Base-by-base conservation (phyloP, 2,797 vertebrate species). In the Oreochromis grahami region DNA sequence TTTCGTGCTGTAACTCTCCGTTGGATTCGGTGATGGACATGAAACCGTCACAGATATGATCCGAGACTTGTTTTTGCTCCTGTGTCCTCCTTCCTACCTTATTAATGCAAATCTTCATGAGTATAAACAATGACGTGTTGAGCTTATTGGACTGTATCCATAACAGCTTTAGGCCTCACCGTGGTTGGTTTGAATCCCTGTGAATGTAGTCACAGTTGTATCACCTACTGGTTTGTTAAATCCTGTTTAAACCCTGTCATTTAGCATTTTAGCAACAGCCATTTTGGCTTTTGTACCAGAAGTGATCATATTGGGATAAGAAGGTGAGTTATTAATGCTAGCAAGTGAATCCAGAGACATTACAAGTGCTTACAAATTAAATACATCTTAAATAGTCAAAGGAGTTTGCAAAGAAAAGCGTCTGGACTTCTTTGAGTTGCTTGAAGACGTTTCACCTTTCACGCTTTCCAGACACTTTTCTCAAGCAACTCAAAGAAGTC, bases 51-150 rank as follows among this genome's bases (percentile, higher is more conserved):
- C 24, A 2, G 68, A 45, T 26, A 29, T 15, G 9, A 29, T 29
- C 65, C 2, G 9, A 45, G 6, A 29, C 9, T 43, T 48, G 24
- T 48, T 72, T 72, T 29, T 72, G 68, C 43, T 48, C 0, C 14
- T 3, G 24, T 7, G 43, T 48, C 68, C 10, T 50, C 43, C 43
- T 74, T 29, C 43, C 68, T 72, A 29, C 24, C 43, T 7, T 5
- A 19, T 19, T 32, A n/a, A 50, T 72, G 24, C 14, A 26, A 7
- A 24, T 41, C 36, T 68, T 24, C 2, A 15, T 0, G 9, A 29
- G 9, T 8, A 48, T 45, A 50, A 74, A 74, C 26, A 74, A n/a
- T 74, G 17, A 50, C 1, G 0, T 2, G 45, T 5, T 32, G 70
- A 74, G 26, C 17, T 74, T 7, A 4, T 2, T 48, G 70, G 10